These are phyloP conservation scores for Ceramica pisi DNA, from an alignment of 2,888 invertebrate species.

Conservation along the genomic window DNA sequence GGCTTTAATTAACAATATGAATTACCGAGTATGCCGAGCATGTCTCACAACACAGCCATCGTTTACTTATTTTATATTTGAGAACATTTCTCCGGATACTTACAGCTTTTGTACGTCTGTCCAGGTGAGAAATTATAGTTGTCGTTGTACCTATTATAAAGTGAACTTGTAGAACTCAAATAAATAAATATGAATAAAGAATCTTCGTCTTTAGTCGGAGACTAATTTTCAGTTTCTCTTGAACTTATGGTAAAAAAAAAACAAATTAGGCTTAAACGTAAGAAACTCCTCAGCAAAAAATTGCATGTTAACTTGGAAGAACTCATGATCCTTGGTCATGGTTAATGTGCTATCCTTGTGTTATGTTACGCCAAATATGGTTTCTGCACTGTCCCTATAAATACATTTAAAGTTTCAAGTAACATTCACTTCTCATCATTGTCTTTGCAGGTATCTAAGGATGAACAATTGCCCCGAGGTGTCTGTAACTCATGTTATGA, in stretches of 20 bases:
- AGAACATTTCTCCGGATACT: slow-evolving; percentile 80
- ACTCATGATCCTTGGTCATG: no score
- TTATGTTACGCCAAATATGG: neutral
- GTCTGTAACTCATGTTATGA: slow-evolving; percentile 82
- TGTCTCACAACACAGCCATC: slow-evolving; percentile 80
- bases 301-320: no score
- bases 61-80: slow-evolving; percentile 77
- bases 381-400: neutral
- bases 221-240: neutral
- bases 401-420: neutral
- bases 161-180: no score
- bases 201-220: neutral
- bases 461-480: slow-evolving; percentile 80
- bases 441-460: slow-evolving; percentile 75
- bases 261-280: no score
- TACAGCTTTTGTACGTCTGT: slow-evolving; percentile 86
- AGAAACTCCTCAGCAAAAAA: no score
- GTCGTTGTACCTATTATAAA: no score
- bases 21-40: slow-evolving; percentile 80
- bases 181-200: neutral
- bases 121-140: slow-evolving; percentile 73
- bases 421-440: neutral
- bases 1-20: slow-evolving; percentile 57
- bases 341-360: no score
- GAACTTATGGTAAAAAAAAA: no score